Conservation (phyloP, 2,888 invertebrate species). For the Clunio marinus region DNA sequence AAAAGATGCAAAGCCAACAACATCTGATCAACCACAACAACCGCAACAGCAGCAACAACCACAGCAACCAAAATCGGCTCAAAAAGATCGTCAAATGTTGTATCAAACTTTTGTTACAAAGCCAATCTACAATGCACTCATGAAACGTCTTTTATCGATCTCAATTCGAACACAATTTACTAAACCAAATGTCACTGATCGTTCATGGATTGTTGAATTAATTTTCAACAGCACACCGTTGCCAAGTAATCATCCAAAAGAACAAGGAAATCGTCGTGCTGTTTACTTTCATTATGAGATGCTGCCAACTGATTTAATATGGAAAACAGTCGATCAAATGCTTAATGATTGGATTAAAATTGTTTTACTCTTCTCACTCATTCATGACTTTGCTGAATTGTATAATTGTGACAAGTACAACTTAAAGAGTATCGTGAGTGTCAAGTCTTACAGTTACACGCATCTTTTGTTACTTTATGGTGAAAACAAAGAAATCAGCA, state of each 20-base stretch:
- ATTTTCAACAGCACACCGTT: conserved; percentile 79
- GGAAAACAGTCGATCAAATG: conserved; percentile 78
- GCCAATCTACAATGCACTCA: conserved; percentile 65
- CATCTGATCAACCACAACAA: too few relatives aligned
- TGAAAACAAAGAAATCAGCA: conserved; percentile 75
- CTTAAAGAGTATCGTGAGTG: conserved; percentile 66
- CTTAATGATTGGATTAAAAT: conserved; percentile 91
- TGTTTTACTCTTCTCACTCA: conserved; percentile 79
- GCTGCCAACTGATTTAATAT: conserved; percentile 71
- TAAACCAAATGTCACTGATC: conserved; percentile 61
- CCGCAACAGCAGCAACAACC: too few relatives aligned
- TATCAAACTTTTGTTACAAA: conserved; percentile 46
- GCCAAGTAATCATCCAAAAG: conserved; percentile 73
- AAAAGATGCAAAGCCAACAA: conserved; percentile 43
- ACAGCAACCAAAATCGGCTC: conserved; percentile 5
- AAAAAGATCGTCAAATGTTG: conserved; percentile 29
- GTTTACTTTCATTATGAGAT: conserved; percentile 89
- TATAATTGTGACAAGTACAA: conserved; percentile 67
- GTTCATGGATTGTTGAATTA: conserved; percentile 87
- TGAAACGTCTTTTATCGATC: conserved; percentile 75
- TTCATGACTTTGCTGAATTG: conserved; percentile 77
- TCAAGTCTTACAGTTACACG: conserved; percentile 90
- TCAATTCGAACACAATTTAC: conserved; percentile 75
- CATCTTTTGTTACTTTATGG: conserved; percentile 88
- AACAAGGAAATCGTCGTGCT: conserved; percentile 80